A percentile compares a stretch with the other conserved stretches of the same genome.
phyloP scores from a whole-genome alignment of 1,140 invertebrate genomes.

The Rhagoletis zephyria region DNA sequence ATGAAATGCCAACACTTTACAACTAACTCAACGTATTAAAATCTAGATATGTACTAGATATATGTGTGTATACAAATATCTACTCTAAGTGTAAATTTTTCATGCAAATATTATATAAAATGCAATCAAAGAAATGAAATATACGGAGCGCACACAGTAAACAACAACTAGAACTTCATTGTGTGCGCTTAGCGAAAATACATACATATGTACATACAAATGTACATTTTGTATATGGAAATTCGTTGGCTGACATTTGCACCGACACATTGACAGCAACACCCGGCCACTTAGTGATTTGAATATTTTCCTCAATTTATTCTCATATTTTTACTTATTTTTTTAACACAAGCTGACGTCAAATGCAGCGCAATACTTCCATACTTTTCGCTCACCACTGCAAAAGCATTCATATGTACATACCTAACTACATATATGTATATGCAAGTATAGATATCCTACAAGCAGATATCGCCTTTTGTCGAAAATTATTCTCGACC shows the following conservation, averaged over 20 bases:
- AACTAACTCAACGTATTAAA: background rate
- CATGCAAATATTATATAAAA: conserved; percentile 27
- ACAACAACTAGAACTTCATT: background rate
- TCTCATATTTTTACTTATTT: background rate
- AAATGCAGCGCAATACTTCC: background rate
- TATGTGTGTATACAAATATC: background rate
- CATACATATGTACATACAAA: no score
- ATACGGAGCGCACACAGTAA: background rate
- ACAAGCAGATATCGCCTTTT: background rate
- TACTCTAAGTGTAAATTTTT: conserved; percentile 1
- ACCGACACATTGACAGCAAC: conserved; percentile 32
- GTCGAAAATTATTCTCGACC: background rate
- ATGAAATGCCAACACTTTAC: background rate
- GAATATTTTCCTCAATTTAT: background rate
- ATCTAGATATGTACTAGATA: background rate
- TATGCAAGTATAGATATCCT: background rate
- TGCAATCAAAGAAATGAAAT: conserved; percentile 5
- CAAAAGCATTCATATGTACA: background rate
- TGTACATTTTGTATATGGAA: background rate
- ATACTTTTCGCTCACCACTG: background rate
- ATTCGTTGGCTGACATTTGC: conserved; percentile 32
- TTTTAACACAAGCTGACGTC: background rate
- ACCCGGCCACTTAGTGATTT: background rate
- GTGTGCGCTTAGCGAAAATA: background rate
- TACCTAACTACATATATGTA: background rate